Evolutionary conservation across 2,888 invertebrate species (phyloP), one percentile per base, ranked within the genome.

Genomic region (Spodoptera exigua): DNA sequence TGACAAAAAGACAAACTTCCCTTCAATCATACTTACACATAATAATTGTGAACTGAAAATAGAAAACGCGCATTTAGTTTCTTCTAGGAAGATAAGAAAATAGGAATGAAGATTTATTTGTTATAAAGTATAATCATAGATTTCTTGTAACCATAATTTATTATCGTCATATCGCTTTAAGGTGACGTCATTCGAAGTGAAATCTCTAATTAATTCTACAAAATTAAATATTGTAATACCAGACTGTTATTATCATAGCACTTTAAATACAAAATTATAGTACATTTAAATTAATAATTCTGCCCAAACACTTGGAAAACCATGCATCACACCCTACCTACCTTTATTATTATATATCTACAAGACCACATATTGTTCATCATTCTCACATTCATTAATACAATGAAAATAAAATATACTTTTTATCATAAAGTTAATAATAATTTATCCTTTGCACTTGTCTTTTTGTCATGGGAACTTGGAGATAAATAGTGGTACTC

Each of bases 1-100:
- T 66, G 76, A 71, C 76, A 68, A 68, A 66, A 74, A 76, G 65
- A 74, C 70, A 52, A 58, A 60, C 49, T 57, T 54, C 43, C 60
- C 53, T 59, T 34, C 44, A 51, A 45, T 18, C 48, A 18, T 27
- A n/a, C 32, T 43, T 59, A 60, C 53, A 61, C 48, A 62, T 17
- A 14, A 46, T 56, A 16, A 13, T 34, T 16, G n/a, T 2, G 11
- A 11, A 51, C 27, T 45, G 12, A 13, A 53, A 53, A 53, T 17
- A n/a, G 17, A 36, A 56, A 47, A 10, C 47, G 36, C n/a, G 16
- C 27, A 4, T 35, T 17, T 37, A 39, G 7, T 58, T 59, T 56
- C 16, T 40, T 40, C 27, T 39, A 56, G 12, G 45, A 56, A 68
- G 47, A 43, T 55, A 56, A 65, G 27, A 34, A 54, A 49, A 43